Conservation (phyloP, 2,797 vertebrate genomes). For the Sebastes variabilis region DNA sequence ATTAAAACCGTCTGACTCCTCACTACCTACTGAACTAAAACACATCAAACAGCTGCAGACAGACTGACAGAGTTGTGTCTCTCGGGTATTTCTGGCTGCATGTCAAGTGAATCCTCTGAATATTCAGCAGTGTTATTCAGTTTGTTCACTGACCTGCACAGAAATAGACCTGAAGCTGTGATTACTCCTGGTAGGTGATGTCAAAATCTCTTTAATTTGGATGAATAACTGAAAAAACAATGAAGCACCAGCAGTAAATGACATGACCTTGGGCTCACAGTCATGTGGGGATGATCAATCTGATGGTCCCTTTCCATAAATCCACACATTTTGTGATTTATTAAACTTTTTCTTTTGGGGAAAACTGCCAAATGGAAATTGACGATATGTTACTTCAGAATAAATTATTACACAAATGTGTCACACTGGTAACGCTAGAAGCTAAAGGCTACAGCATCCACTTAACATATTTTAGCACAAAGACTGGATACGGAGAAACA, state of each 20-base stretch:
- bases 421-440: neutral
- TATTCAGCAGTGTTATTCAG: neutral
- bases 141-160: slow-evolving; percentile 11
- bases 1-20: slow-evolving; percentile 46
- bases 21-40: neutral
- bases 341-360: neutral
- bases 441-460: neutral
- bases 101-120: neutral
- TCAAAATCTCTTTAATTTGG: neutral
- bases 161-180: neutral
- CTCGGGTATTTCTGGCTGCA: neutral
- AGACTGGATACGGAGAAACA: neutral
- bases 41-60: neutral
- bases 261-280: neutral
- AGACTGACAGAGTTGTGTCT: neutral
- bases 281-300: neutral
- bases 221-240: neutral
- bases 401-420: neutral
- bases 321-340: neutral
- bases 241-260: neutral
- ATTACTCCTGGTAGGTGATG: neutral
- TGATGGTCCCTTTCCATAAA: neutral
- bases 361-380: neutral
- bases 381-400: neutral
- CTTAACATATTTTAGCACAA: neutral